A percentile compares a stretch with the other conserved stretches of the same genome.
phyloP scores from a whole-genome alignment of 2,113 vertebrate species.

The Canis aureus region DNA sequence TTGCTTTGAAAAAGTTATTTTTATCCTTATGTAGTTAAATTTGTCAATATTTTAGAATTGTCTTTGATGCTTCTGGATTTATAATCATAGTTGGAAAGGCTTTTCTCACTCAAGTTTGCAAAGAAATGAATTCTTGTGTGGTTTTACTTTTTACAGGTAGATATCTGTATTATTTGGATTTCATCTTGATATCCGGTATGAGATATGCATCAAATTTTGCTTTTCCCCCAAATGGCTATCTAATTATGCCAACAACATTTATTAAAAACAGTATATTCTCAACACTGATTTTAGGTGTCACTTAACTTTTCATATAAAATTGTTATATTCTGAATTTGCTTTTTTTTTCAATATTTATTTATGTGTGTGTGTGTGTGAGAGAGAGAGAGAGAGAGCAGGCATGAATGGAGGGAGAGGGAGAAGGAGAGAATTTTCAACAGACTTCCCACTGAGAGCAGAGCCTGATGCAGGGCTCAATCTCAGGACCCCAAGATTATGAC shows the following conservation, averaged over 20 bases:
- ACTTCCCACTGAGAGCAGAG: neutral
- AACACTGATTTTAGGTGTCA: neutral
- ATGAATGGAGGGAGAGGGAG: neutral
- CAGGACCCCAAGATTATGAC: neutral
- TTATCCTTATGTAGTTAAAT: neutral
- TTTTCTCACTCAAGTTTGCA: neutral
- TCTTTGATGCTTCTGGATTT: neutral
- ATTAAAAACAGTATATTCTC: neutral
- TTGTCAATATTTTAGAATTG: neutral
- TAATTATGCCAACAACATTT: neutral
- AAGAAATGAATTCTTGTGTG: neutral
- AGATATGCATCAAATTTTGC: neutral
- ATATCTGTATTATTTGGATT: neutral
- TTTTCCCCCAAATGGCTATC: neutral
- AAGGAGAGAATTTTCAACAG: neutral
- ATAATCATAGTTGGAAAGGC: neutral
- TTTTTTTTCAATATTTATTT: neutral
- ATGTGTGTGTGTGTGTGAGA: too few species aligned
- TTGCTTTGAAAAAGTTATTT: neutral
- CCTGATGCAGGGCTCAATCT: neutral
- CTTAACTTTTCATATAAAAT: neutral
- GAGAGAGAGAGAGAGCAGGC: neutral
- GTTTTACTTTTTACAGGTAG: neutral
- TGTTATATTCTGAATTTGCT: neutral
- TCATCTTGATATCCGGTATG: neutral